phyloP scores from a whole-genome alignment of 2,888 invertebrate genomes.

The Seira ritae region DNA sequence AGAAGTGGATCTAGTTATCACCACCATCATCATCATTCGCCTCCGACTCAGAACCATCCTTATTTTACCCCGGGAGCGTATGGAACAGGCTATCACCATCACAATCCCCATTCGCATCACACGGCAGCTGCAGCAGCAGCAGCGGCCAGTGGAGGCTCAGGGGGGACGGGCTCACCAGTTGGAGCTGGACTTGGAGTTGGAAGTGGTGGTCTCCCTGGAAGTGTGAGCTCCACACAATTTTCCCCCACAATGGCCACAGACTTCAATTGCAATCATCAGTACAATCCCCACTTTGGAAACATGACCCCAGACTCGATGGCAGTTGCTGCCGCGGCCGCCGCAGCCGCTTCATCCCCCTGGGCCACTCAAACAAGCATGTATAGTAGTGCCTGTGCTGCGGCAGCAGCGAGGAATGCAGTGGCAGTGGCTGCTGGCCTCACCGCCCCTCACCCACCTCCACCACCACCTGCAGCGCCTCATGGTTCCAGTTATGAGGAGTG shows the following conservation, averaged over 20 bases:
- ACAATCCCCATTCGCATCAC: conserved; percentile 62
- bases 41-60: conserved; percentile 71
- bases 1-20: conserved; percentile 69
- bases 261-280: conserved; percentile 69
- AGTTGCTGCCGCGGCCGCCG: conserved; percentile 63
- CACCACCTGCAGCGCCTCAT: conserved; percentile 54
- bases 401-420: conserved; percentile 62
- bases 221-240: conserved; percentile 69
- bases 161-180: conserved; percentile 54
- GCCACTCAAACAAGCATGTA: conserved; percentile 65
- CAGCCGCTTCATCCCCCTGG: conserved; percentile 56
- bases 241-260: conserved; percentile 71
- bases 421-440: conserved; percentile 37
- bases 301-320: conserved; percentile 68
- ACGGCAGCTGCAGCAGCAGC: conserved; percentile 51
- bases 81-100: conserved; percentile 63
- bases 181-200: conserved; percentile 59
- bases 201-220: conserved; percentile 50
- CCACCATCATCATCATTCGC: conserved; percentile 71
- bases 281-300: conserved; percentile 67
- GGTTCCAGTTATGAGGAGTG: conserved; percentile 64
- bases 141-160: conserved; percentile 34
- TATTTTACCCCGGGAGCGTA: conserved; percentile 69
- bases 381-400: conserved; percentile 70
- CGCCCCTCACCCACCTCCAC: conserved; percentile 51